Percentiles rank a stretch among this genome's conserved stretches.
Conservation (phyloP, 2,888 invertebrate species). For the Acanthosoma haemorrhoidale region DNA sequence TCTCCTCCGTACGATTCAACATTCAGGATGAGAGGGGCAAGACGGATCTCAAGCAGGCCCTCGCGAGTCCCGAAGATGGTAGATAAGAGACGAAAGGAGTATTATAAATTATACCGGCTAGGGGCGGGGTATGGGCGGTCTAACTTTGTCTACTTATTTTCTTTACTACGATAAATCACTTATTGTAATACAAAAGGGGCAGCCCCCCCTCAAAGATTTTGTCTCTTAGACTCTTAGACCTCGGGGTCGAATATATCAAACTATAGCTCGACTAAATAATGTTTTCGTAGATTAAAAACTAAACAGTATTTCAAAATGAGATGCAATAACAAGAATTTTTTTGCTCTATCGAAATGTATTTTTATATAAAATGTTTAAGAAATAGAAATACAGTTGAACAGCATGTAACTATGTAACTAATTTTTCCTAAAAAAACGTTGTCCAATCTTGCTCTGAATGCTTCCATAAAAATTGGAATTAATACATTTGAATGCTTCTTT, state of each 20-base stretch:
- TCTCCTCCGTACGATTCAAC: slow-evolving; percentile 2
- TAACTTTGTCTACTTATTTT: slow-evolving; percentile 21
- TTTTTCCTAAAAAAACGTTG: no score
- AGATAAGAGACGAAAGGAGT: slow-evolving; percentile 14
- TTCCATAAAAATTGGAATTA: no score
- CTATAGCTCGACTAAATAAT: no score
- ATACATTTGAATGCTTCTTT: no score
- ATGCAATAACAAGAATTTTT: no score
- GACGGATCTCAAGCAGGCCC: slow-evolving; percentile 1
- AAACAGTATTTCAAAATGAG: no score
- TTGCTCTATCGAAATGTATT: no score
- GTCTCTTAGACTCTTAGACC: neutral
- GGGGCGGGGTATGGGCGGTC: neutral
- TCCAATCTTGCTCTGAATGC: no score
- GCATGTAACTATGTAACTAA: no score
- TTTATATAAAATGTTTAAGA: no score
- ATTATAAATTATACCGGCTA: slow-evolving; percentile 19
- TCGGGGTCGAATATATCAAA: neutral
- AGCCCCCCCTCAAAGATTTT: neutral
- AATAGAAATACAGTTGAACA: no score
- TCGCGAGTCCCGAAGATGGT: neutral
- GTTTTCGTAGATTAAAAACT: no score
- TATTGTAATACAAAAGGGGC: slow-evolving; percentile 19
- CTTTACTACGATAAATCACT: slow-evolving; percentile 27
- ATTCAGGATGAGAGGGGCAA: neutral